These are phyloP conservation scores for Saccostrea echinata DNA, from an alignment of 1,140 invertebrate genomes.

Conservation along the genomic window DNA sequence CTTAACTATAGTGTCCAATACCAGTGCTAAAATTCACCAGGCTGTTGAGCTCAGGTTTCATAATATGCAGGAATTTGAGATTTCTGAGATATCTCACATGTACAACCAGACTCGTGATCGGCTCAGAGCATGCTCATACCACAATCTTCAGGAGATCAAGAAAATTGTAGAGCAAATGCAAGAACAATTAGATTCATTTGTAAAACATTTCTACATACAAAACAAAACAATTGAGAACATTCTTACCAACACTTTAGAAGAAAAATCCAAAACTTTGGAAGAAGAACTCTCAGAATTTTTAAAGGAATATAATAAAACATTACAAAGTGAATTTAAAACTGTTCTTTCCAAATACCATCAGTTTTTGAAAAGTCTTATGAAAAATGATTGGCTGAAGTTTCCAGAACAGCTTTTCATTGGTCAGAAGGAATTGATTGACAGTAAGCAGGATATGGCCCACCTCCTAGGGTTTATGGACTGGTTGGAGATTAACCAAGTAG, in stretches of 20 bases:
- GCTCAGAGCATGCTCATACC: constrained; percentile 66
- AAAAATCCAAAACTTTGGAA: constrained; percentile 63
- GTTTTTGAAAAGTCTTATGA: constrained; percentile 62
- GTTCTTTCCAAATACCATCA: constrained; percentile 63
- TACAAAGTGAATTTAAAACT: constrained; percentile 63
- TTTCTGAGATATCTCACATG: constrained; percentile 60
- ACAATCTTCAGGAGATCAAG: constrained; percentile 63
- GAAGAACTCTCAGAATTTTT: constrained; percentile 67
- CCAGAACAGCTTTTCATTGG: constrained; percentile 68
- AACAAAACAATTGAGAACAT: constrained; percentile 60
- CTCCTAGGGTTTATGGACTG: constrained; percentile 69
- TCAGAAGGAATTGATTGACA: constrained; percentile 61
- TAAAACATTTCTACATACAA: constrained; percentile 61
- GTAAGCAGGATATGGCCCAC: constrained; percentile 58
- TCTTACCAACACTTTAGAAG: constrained; percentile 59
- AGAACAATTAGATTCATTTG: constrained; percentile 51
- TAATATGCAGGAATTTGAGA: constrained; percentile 65
- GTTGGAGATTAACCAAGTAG: constrained; percentile 71
- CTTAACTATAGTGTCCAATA: constrained; percentile 62
- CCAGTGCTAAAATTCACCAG: constrained; percentile 62
- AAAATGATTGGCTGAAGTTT: constrained; percentile 69
- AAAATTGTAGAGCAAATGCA: constrained; percentile 58
- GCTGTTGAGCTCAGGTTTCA: constrained; percentile 61
- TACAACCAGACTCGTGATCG: constrained; percentile 63
- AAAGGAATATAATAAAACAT: constrained; percentile 65